Evolutionary conservation across 2,888 invertebrate genomes (phyloP).

Genomic region (Yponomeuta plumbellus): DNA sequence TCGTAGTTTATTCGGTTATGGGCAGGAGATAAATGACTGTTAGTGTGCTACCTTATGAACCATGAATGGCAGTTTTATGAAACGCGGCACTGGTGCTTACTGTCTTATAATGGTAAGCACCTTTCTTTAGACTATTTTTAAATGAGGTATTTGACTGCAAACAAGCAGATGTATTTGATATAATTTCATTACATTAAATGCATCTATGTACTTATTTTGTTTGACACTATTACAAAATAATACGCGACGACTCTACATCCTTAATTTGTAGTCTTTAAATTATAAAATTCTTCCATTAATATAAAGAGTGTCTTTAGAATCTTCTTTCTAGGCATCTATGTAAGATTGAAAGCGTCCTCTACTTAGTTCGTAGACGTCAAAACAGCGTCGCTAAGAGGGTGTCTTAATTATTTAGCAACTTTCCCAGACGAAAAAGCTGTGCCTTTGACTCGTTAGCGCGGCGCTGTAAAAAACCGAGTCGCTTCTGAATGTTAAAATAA

Average conservation of each 20-base stretch:
- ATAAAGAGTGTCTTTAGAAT: neutral
- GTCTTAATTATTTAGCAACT: slow-evolving; percentile 73
- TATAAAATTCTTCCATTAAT: neutral
- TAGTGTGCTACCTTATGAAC: too few relatives aligned
- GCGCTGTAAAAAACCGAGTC: slow-evolving; percentile 60
- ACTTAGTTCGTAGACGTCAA: slow-evolving; percentile 51
- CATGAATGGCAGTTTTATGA: too few relatives aligned
- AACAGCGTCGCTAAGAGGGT: slow-evolving; percentile 60
- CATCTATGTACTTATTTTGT: too few relatives aligned
- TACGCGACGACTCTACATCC: too few relatives aligned
- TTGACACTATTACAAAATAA: neutral
- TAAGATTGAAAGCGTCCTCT: slow-evolving; percentile 50
- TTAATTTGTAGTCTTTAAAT: neutral
- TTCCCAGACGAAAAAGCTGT: slow-evolving; percentile 65
- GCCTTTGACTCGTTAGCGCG: slow-evolving; percentile 68
- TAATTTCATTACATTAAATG: too few relatives aligned
- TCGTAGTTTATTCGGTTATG: too few relatives aligned
- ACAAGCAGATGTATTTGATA: too few relatives aligned
- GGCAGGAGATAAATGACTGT: slow-evolving; percentile 22
- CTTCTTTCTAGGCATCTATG: slow-evolving; percentile 11
- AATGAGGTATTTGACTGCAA: too few relatives aligned
- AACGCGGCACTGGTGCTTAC: neutral
- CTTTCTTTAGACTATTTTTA: too few relatives aligned
- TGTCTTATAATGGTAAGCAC: neutral
- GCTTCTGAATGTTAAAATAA: slow-evolving; percentile 67